Evolutionary conservation across 2,113 vertebrate genomes (phyloP).

Genomic region (Todiramphus saurophagus): DNA sequence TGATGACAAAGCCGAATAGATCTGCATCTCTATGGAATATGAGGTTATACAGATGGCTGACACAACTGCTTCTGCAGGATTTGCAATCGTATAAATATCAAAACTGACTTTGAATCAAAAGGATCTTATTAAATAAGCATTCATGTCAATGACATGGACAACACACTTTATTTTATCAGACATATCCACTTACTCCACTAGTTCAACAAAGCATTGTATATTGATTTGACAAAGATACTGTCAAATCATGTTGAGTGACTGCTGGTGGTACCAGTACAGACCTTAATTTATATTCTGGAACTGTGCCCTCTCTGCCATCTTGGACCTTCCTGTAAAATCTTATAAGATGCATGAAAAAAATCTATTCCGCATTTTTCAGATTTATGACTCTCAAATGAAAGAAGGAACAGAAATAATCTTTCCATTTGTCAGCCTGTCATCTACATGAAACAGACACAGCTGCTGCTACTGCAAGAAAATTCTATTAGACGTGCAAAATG

Average conservation of each 20-base stretch:
- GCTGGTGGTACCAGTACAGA: constrained; percentile 5
- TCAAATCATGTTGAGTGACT: constrained; percentile 29
- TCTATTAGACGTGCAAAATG: constrained; percentile 49
- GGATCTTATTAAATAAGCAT: neutral
- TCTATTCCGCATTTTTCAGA: constrained; percentile 58
- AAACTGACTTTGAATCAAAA: constrained; percentile 31
- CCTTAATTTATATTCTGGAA: constrained; percentile 58
- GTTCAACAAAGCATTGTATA: neutral
- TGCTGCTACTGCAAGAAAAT: constrained; percentile 43
- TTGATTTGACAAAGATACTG: constrained; percentile 34
- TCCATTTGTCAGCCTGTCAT: constrained; percentile 66
- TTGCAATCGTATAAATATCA: neutral
- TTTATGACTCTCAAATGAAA: constrained; percentile 62
- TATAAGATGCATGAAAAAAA: constrained; percentile 50
- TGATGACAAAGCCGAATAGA: constrained; percentile 4
- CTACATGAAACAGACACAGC: constrained; percentile 27
- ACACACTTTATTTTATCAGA: constrained; percentile 16
- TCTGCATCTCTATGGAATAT: neutral
- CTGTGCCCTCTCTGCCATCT: constrained; percentile 42
- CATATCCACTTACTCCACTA: neutral
- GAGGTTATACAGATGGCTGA: neutral
- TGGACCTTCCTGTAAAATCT: constrained; percentile 53
- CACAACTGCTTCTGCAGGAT: neutral
- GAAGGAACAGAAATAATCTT: constrained; percentile 60
- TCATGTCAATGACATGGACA: neutral